Evolutionary conservation across 2,888 invertebrate genomes (phyloP), one percentile per base, ranked within the genome.

Genomic region (Stenodera caucasica): DNA sequence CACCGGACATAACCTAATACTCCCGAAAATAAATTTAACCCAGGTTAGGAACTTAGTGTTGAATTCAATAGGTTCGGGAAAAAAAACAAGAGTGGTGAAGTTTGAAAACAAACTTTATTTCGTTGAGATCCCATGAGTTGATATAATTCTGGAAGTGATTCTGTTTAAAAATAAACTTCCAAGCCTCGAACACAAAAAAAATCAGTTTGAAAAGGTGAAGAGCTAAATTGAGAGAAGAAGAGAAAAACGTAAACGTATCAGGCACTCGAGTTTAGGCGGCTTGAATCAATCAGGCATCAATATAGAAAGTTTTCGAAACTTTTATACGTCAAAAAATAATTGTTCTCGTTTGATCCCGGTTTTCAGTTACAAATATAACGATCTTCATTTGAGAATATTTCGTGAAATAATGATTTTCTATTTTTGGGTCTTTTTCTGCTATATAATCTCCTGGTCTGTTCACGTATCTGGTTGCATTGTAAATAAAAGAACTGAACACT

Each of bases 1-100:
- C 70, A 65, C 71, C 72, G 73, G 75, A 74, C 73, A 69, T 71
- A 71, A 71, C 72, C 72, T 70, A 72, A 74, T 72, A 73, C 70
- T 73, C 73, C 70, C 73, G 71, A 71, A 72, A 71, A 67, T 64
- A 72, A 71, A 74, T 73, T 73, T 72, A 67, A 65, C 64, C 55
- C 61, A 63, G 69, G 70, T 70, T 70, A 68, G 72, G 67, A 66
- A 67, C 59, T 67, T 64, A 59, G 64, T 29, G 52, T 58, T 53
- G 60, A 62, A 62, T 67, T 64, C 61, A 61, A 67, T 67, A 62
- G 60, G 61, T 62, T 53, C 37, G 60, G 49, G 50, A 23, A n/a
- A n/a, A n/a, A n/a, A n/a, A n/a, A n/a, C n/a, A 53, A 58, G 53
- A 49, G 54, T 53, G 59, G 52, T 30, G 57, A 53, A 53, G 50